Conservation (phyloP, 2,797 vertebrate species). For the Coregonus ussuriensis region DNA sequence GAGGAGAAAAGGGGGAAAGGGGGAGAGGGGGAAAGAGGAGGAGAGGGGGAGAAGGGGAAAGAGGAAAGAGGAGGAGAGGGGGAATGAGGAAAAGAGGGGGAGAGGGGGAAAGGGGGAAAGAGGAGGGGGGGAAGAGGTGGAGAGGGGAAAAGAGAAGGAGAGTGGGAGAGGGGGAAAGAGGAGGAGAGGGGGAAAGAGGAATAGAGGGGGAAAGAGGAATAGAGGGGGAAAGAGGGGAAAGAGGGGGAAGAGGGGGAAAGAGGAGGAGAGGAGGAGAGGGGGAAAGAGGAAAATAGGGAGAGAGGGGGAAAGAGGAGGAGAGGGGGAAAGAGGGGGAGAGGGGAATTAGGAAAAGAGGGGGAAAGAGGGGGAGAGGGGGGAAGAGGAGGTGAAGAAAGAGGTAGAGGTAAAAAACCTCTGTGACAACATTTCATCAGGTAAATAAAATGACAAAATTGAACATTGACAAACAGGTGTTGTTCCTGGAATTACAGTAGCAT, state of each 20-base stretch:
- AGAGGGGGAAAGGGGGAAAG: constrained; percentile 15
- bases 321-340: background rate
- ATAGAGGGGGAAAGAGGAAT: background rate
- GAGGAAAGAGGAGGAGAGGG: background rate
- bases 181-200: constrained; percentile 24
- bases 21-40: constrained; percentile 21
- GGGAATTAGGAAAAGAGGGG: constrained; percentile 16
- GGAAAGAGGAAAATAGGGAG: no score
- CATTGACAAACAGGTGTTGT: background rate
- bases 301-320: constrained; percentile 15
- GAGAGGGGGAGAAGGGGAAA: background rate
- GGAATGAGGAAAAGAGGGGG: no score
- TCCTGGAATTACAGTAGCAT: background rate
- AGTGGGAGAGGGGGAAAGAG: constrained; percentile 13
- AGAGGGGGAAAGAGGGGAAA: background rate
- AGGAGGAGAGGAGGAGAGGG: constrained; percentile 38
- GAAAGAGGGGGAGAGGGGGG: no score
- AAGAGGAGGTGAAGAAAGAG: background rate
- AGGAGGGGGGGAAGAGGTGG: constrained; percentile 25
- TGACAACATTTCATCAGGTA: background rate
- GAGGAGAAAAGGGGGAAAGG: background rate
- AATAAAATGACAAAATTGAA: background rate
- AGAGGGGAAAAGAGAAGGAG: constrained; percentile 22
- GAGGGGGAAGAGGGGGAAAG: constrained; percentile 13
- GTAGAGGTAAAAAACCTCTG: background rate